A percentile compares a stretch with the other conserved stretches of the same genome.
Conservation (phyloP, 2,888 invertebrate species). For the Mechanitis mazaeus region DNA sequence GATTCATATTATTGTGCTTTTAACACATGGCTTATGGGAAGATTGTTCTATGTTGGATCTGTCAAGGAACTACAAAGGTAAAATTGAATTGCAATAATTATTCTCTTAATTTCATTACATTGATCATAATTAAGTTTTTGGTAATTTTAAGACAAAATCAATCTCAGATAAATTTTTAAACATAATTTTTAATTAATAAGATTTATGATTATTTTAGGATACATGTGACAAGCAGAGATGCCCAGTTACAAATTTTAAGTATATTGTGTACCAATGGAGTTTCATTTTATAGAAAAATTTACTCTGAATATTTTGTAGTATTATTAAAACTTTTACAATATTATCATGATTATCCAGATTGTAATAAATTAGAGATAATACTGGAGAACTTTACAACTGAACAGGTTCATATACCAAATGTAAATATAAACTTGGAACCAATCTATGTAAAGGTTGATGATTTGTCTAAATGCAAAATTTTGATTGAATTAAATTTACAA, state of each 20-base stretch:
- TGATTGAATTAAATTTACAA: constrained; percentile 55
- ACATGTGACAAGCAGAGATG: constrained; percentile 70
- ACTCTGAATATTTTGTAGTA: constrained; percentile 65
- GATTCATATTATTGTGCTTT: constrained; percentile 74
- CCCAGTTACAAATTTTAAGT: constrained; percentile 74
- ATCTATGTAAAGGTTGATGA: constrained; percentile 58
- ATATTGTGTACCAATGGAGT: constrained; percentile 71
- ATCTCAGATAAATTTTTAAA: background rate
- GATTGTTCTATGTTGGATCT: constrained; percentile 79
- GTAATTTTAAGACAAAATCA: too few relatives aligned
- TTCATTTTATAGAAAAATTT: constrained; percentile 66
- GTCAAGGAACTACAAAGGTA: constrained; percentile 70
- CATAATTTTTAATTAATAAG: constrained; percentile 18
- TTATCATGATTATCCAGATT: constrained; percentile 45
- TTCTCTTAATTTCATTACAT: too few relatives aligned
- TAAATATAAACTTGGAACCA: constrained; percentile 58
- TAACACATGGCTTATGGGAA: constrained; percentile 81
- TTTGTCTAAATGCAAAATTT: constrained; percentile 48
- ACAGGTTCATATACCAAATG: constrained; percentile 52
- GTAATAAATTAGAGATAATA: constrained; percentile 32
- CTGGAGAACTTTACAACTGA: constrained; percentile 68
- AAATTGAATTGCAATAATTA: constrained; percentile 37
- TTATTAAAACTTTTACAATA: constrained; percentile 61
- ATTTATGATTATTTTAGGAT: constrained; percentile 53
- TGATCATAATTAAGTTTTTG: too few relatives aligned